Conservation (phyloP, 2,888 invertebrate species). For the Drosophila emarginata region DNA sequence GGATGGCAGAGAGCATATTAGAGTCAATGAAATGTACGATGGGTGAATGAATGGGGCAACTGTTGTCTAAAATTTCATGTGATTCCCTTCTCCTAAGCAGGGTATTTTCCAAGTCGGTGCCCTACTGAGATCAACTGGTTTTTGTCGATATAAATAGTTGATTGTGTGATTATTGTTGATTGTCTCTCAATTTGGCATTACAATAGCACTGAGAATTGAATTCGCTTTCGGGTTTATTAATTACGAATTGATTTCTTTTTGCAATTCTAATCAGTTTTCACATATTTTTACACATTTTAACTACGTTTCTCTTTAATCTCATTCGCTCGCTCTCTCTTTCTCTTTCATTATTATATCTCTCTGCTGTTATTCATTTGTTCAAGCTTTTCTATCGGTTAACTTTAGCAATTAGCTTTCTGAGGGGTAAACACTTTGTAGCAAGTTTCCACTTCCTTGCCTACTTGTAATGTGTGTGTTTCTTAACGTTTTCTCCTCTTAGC, state of each 20-base stretch:
- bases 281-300: not conserved
- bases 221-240: not conserved
- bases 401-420: conserved; percentile 12
- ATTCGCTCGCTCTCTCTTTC: not conserved
- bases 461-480: not conserved
- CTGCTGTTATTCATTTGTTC: conserved; percentile 4
- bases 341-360: not conserved
- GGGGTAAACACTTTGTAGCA: not conserved
- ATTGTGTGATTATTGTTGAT: conserved; percentile 25
- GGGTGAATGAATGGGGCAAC: not conserved
- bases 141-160: conserved; percentile 45
- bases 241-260: not conserved
- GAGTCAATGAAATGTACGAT: not conserved
- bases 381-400: not conserved
- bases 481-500: not conserved
- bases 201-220: not conserved
- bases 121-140: not conserved
- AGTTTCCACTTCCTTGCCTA: conserved; percentile 7
- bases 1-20: not conserved
- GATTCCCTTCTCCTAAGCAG: not conserved
- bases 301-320: not conserved
- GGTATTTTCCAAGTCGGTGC: not conserved
- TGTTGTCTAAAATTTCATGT: too few relatives aligned
- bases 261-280: not conserved
- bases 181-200: conserved; percentile 1